Evolutionary conservation across 2,113 vertebrate genomes (phyloP).

Genomic region (Onychostruthus taczanowskii): DNA sequence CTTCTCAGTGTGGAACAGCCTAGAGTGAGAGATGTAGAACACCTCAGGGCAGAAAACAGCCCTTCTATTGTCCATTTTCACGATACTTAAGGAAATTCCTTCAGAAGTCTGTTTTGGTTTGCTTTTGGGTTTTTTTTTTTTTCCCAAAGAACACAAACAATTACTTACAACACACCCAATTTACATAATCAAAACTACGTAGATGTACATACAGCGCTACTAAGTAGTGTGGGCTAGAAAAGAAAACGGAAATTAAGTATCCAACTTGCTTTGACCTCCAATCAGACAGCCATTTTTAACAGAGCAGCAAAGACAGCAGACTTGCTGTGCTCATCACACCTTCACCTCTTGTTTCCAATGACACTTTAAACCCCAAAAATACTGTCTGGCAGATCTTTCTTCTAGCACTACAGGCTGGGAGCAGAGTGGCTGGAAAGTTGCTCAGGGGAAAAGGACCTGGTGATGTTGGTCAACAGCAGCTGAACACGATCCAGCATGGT

Average conservation of each 20-base stretch:
- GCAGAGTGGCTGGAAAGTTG: neutral
- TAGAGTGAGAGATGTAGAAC: neutral
- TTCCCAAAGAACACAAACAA: neutral
- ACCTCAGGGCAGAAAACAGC: neutral
- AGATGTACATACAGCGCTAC: too few species aligned
- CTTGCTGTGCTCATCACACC: neutral
- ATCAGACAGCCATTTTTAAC: neutral
- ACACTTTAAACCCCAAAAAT: neutral
- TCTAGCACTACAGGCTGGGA: neutral
- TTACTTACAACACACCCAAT: neutral
- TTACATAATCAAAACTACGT: neutral
- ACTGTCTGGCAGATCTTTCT: neutral
- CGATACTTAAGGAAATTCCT: neutral
- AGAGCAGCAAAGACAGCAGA: accelerated
- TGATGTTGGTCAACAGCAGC: too few species aligned
- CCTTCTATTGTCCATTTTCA: neutral
- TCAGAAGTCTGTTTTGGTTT: neutral
- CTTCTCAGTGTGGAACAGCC: neutral
- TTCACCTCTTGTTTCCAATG: neutral
- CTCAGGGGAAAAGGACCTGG: neutral
- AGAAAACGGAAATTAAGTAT: neutral
- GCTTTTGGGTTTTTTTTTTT: too few species aligned
- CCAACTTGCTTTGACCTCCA: neutral
- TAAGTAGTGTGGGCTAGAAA: neutral
- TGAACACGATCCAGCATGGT: neutral